phyloP scores from a whole-genome alignment of 1,140 invertebrate species.

The Cylas formicarius region DNA sequence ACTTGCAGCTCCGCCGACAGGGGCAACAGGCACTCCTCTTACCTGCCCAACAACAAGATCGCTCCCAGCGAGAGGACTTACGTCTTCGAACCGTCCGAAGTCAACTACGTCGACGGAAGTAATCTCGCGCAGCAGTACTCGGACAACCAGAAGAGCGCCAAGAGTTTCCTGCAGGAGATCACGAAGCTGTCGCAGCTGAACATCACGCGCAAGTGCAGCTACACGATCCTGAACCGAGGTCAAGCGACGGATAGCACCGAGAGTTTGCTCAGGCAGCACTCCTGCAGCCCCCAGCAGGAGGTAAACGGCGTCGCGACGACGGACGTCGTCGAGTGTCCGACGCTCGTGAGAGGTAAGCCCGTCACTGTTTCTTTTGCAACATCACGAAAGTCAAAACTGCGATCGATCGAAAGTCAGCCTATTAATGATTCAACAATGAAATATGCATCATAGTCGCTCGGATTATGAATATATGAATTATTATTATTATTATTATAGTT shows the following conservation, averaged over 20 bases:
- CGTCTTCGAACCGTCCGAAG: constrained; percentile 40
- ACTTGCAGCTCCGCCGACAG: constrained; percentile 38
- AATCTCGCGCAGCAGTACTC: constrained; percentile 26
- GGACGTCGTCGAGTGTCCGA: constrained; percentile 26
- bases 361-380: too few relatives aligned
- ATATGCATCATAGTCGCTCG: too few relatives aligned
- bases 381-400: too few relatives aligned
- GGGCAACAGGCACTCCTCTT: constrained; percentile 39
- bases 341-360: constrained; percentile 33
- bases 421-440: too few relatives aligned
- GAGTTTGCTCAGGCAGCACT: constrained; percentile 46
- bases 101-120: constrained; percentile 41
- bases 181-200: constrained; percentile 67
- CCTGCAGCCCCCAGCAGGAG: constrained; percentile 27
- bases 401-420: too few relatives aligned
- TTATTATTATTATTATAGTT: too few relatives aligned
- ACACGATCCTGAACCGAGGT: constrained; percentile 56
- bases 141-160: constrained; percentile 24
- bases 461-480: too few relatives aligned
- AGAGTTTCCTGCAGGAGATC: constrained; percentile 51
- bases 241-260: constrained; percentile 60
- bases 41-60: constrained; percentile 40
- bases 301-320: constrained; percentile 22
- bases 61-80: constrained; percentile 42
- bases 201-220: constrained; percentile 62